Conservation (phyloP, 2,113 vertebrate species). For the Scalopus aquaticus region DNA sequence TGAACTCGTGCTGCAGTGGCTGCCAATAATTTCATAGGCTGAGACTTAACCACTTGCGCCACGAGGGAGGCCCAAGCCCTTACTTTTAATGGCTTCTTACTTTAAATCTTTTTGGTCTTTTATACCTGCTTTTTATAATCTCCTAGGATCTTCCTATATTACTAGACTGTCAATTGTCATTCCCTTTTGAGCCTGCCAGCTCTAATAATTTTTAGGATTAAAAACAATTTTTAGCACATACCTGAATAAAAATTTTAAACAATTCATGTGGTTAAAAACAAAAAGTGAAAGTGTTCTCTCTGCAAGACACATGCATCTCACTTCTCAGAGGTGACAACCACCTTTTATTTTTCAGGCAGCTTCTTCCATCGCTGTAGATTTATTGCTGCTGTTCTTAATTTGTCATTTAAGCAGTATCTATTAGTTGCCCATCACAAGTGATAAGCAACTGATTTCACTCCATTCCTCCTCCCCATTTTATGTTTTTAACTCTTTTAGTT, state of each 20-base stretch:
- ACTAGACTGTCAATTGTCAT: background rate
- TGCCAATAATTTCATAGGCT: too few species aligned
- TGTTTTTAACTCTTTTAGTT: background rate
- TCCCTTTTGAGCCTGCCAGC: background rate
- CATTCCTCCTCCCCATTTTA: background rate
- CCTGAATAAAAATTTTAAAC: conserved; percentile 8
- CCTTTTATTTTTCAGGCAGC: background rate
- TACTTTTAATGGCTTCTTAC: background rate
- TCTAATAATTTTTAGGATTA: conserved; percentile 7
- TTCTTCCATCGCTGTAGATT: background rate
- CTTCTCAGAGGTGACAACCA: background rate
- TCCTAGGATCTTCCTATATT: background rate
- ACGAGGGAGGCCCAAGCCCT: background rate
- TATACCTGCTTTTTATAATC: conserved; percentile 20
- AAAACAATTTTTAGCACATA: conserved; percentile 10
- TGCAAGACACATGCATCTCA: too few species aligned
- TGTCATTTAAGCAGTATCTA: background rate
- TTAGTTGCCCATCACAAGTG: background rate
- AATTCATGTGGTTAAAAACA: background rate
- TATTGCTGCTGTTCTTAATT: background rate
- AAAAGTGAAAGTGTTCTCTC: background rate
- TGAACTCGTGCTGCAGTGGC: too few species aligned
- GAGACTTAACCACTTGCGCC: too few species aligned
- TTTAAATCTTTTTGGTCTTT: background rate
- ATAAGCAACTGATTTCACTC: background rate